Conservation (phyloP, 2,113 vertebrate genomes). For the Zosterops lateralis region DNA sequence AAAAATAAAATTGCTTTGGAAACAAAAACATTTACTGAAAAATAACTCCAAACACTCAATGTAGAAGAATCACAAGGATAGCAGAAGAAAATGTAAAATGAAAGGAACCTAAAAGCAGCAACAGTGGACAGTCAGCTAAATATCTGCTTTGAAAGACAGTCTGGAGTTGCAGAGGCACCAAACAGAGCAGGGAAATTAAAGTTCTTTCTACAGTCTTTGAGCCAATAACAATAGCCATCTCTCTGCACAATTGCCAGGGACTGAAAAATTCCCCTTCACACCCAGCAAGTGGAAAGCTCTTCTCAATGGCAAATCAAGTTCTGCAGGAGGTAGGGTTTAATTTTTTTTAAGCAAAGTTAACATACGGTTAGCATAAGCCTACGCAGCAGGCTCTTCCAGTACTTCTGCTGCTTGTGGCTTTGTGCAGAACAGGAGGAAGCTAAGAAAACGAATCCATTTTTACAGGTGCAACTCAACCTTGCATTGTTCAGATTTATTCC, state of each 20-base stretch:
- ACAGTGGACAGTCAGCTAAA: slow-evolving; percentile 17
- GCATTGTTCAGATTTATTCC: slow-evolving; percentile 53
- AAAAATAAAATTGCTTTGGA: slow-evolving; percentile 16
- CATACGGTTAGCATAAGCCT: slow-evolving; percentile 68
- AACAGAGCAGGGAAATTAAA: slow-evolving; percentile 49
- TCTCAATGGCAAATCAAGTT: slow-evolving; percentile 62
- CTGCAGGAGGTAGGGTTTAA: slow-evolving; percentile 62
- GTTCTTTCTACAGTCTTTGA: slow-evolving; percentile 36
- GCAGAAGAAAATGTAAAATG: not conserved
- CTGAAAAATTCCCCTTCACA: slow-evolving; percentile 44
- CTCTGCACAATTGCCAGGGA: slow-evolving; percentile 26
- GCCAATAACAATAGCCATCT: slow-evolving; percentile 43
- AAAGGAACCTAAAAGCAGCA: slow-evolving; percentile 10
- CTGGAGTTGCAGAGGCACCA: slow-evolving; percentile 37
- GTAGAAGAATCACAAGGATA: not conserved
- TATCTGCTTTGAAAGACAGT: slow-evolving; percentile 27
- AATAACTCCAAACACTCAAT: not conserved
- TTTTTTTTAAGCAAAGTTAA: slow-evolving; percentile 66
- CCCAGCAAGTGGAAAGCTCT: slow-evolving; percentile 54
- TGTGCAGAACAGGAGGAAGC: slow-evolving; percentile 61
- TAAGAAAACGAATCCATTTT: slow-evolving; percentile 45
- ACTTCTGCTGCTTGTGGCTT: slow-evolving; percentile 39
- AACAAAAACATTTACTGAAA: not conserved
- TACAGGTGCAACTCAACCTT: slow-evolving; percentile 54
- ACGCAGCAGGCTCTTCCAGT: slow-evolving; percentile 67